Percentiles rank a stretch among this genome's conserved stretches.
These are phyloP conservation scores for Steinernema khuongi DNA, from an alignment of 1,140 invertebrate genomes.

Conservation along the genomic window DNA sequence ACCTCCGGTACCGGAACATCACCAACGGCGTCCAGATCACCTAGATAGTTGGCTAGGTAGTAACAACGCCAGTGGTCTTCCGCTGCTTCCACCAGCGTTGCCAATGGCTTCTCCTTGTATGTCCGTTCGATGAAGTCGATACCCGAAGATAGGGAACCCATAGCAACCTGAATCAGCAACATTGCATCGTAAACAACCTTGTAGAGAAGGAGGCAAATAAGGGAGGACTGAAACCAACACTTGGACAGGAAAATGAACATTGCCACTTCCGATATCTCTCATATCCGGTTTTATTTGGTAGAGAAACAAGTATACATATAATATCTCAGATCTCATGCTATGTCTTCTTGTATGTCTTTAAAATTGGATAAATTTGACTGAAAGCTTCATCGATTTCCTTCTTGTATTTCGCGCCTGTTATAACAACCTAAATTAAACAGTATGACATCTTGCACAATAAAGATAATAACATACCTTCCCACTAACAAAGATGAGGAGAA, in stretches of 20 bases:
- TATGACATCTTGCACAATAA: constrained; percentile 24
- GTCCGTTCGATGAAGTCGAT: not conserved
- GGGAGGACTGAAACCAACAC: too few relatives aligned
- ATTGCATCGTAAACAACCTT: too few relatives aligned
- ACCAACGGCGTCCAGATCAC: not conserved
- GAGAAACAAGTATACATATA: too few relatives aligned
- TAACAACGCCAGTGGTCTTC: not conserved
- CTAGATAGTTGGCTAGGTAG: not conserved
- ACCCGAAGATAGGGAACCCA: too few relatives aligned
- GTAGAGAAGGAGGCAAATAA: too few relatives aligned
- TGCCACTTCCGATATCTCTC: too few relatives aligned
- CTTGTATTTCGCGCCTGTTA: constrained; percentile 84
- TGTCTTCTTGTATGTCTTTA: constrained; percentile 90
- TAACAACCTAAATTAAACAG: constrained; percentile 37
- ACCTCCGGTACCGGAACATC: not conserved
- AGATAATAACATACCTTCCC: constrained; percentile 72
- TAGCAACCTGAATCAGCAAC: too few relatives aligned
- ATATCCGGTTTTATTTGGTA: too few relatives aligned
- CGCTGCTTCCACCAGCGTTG: not conserved
- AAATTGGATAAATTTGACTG: constrained; percentile 96
- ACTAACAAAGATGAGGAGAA: constrained; percentile 92
- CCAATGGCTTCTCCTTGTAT: not conserved
- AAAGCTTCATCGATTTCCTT: constrained; percentile 98
- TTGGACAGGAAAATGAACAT: too few relatives aligned
- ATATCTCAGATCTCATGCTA: too few relatives aligned